Evolutionary conservation across 2,888 invertebrate species (phyloP), one percentile per base, ranked within the genome.

Genomic region (Lottia gigantea): DNA sequence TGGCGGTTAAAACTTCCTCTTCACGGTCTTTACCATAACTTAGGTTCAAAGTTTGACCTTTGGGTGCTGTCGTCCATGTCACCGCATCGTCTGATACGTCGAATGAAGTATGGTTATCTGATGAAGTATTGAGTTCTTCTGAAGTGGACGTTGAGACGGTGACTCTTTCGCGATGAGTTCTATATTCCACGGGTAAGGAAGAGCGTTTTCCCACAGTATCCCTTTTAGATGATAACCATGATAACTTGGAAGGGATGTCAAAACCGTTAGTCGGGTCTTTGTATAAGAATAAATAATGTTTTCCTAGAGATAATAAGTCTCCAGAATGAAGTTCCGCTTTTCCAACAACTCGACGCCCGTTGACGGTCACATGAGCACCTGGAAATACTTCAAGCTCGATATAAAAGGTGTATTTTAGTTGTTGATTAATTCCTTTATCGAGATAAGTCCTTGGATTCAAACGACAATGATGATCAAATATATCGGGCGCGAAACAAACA

Each of bases 281-380:
- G 75, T 82, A 86, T 55, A 86, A 70, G 62, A 86, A 83, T 63
- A 84, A 75, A 72, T 86, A 86, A 68, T 84, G 79, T 23, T 78
- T 75, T 2, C 86, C 86, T 25, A 86, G 70, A 16, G 78, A 74
- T 19, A 86, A 64, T n/a, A 86, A 76, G 74, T 86, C 86, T 2
- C 86, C 86, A 46, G 83, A 78, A 65, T 80, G 74, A 6, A 86
- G 73, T 2, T 79, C 72, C 15, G 78, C 72, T 49, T 74, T 79
- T 0, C 74, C 70, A 1, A 67, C 71, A 19, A 84, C 76, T 31
- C 69, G 75, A 11, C 72, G 72, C 0, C 83, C 82, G 68, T 86
- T 86, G 6, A 86, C 74, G 3, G 74, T 63, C 14, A 85, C 78
- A n/a, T 75, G 72, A 12, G 81, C 79, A 12, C 78, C 73, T 25